A percentile compares a stretch with the other conserved stretches of the same genome.
These are phyloP conservation scores for Drosophila kikkawai DNA, from an alignment of 1,140 invertebrate species.

Conservation along the genomic window DNA sequence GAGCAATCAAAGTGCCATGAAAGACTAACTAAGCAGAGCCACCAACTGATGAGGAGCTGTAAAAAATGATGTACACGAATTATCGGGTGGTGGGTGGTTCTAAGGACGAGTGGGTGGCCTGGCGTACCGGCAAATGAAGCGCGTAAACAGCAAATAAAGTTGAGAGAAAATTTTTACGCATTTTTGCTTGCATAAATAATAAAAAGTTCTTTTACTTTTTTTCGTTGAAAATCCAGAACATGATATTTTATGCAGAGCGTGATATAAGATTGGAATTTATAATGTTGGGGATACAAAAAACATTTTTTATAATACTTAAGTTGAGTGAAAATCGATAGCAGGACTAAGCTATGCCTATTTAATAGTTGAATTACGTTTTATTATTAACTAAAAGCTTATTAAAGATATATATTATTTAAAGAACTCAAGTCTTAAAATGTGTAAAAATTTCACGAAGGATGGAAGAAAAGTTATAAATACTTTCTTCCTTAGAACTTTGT, in stretches of 20 bases:
- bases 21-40: slow-evolving; percentile 72
- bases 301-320: background rate
- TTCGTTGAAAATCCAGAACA: slow-evolving; percentile 4
- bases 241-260: background rate
- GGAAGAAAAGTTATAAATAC: too few species aligned
- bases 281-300: background rate
- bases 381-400: background rate
- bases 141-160: slow-evolving; percentile 76
- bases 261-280: slow-evolving; percentile 8
- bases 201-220: slow-evolving; percentile 28
- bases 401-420: background rate
- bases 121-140: slow-evolving; percentile 57
- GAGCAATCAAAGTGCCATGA: slow-evolving; percentile 80
- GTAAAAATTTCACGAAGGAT: background rate
- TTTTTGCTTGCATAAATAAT: slow-evolving; percentile 62
- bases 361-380: background rate
- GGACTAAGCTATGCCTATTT: background rate
- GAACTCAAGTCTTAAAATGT: background rate
- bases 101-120: slow-evolving; percentile 3
- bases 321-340: background rate
- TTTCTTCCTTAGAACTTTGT: too few species aligned
- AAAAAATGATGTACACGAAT: slow-evolving; percentile 80
- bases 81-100: slow-evolving; percentile 29
- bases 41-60: slow-evolving; percentile 68
- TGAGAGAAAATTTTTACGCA: slow-evolving; percentile 51